These are phyloP conservation scores for Xiphydria camelus DNA, from an alignment of 2,888 invertebrate species.

Conservation along the genomic window DNA sequence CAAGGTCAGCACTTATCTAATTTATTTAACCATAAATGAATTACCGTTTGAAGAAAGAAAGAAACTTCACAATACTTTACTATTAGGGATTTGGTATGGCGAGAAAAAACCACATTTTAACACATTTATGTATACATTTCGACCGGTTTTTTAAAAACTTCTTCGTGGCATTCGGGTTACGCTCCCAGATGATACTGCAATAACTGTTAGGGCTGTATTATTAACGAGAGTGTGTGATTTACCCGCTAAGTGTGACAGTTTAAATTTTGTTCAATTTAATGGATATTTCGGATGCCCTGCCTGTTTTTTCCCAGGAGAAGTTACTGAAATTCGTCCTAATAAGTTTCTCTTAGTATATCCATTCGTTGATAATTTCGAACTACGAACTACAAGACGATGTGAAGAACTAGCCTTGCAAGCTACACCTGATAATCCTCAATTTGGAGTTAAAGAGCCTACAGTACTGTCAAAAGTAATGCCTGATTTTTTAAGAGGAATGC, in stretches of 20 bases:
- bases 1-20: background rate
- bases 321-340: constrained; percentile 2
- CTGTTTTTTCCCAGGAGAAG: constrained; percentile 19
- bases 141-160: background rate
- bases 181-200: constrained; percentile 5
- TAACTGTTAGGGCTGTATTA: constrained; percentile 7
- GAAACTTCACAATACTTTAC: constrained; percentile 19
- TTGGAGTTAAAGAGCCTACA: constrained; percentile 17
- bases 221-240: constrained; percentile 2
- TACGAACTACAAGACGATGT: constrained; percentile 16
- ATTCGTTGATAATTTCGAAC: constrained; percentile 12
- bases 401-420: constrained; percentile 16
- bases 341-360: constrained; percentile 21
- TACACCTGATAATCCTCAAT: constrained; percentile 12
- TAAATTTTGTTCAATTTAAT: constrained; percentile 6
- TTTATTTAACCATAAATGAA: constrained; percentile 3
- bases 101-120: background rate
- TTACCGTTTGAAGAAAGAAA: constrained; percentile 10
- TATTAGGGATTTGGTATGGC: constrained; percentile 21
- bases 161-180: too few species aligned
- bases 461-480: constrained; percentile 13
- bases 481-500: too few species aligned
- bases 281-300: constrained; percentile 18
- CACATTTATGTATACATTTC: background rate
- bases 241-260: constrained; percentile 6